Evolutionary conservation across 2,113 vertebrate genomes (phyloP), one percentile per base, ranked within the genome.

Genomic region (Picathartes gymnocephalus): DNA sequence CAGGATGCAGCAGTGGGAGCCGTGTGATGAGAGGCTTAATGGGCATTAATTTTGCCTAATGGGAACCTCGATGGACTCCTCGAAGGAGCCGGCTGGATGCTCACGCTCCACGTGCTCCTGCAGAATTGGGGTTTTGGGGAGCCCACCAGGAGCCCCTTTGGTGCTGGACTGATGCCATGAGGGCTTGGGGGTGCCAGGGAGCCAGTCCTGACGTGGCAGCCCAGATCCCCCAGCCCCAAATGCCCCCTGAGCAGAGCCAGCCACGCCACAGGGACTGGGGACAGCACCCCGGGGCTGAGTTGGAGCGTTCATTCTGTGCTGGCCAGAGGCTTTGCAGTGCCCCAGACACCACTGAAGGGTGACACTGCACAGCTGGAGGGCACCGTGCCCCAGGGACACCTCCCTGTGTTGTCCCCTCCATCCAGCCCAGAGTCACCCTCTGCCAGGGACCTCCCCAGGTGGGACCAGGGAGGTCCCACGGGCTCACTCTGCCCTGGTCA

Each of bases 1-100:
- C 24, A 22, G 74, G 93, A 68, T 79, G 93, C 89, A 96, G 91
- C 89, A 94, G n/a, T 7, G 23, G 84, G 28, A 95, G 81, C 83
- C 69, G 2, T 4, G 57, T 68, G 92, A 61, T 69, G 69, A 16
- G 19, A 78, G 56, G 2, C 48, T 87, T 8, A 37, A 27, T 64
- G 57, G 25, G 54, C 62, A 5, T 84, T 68, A 9, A 64, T 89
- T 94, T 10, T 50, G 23, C 14, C 50, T 81, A 42, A 88, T 27
- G 39, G 50, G 72, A 89, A 74, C 77, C 72, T 94, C 6, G 7
- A 65, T 31, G 20, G 28, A 44, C 62, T 94, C 85, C 82, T 92
- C 37, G 89, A 87, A 92, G 69, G 78, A 84, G 50, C 40, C 1
- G 2, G 11, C 18, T 0, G 0, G 31, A 7, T 13, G 58, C 56